These are phyloP conservation scores for Heterohyrax brucei DNA, from an alignment of 2,797 vertebrate genomes.

Conservation along the genomic window DNA sequence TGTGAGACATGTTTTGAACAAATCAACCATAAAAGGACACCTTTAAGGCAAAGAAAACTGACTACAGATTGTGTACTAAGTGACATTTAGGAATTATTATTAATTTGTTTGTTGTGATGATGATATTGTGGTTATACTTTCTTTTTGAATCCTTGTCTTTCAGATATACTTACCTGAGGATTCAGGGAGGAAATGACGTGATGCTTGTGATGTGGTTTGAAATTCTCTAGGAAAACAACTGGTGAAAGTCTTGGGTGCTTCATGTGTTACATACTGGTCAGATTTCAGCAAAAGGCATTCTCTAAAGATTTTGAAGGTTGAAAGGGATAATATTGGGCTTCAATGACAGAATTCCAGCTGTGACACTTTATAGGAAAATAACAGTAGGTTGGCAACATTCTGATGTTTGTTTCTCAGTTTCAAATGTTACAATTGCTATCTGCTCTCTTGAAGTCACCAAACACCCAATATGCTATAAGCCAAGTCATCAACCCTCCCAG, in stretches of 20 bases:
- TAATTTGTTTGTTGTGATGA: background rate
- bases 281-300: conserved; percentile 1
- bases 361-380: background rate
- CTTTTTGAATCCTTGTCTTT: background rate
- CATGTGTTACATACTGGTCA: background rate
- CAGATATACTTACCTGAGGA: background rate
- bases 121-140: background rate
- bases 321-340: background rate
- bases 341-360: background rate
- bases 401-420: background rate
- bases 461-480: background rate
- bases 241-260: background rate
- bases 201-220: conserved; percentile 44
- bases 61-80: background rate
- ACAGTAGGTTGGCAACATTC: background rate
- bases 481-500: no score
- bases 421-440: background rate
- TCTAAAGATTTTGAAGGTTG: background rate
- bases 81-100: background rate
- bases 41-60: background rate
- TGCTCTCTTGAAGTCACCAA: background rate
- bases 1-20: background rate
- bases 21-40: background rate
- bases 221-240: background rate
- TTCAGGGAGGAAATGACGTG: background rate